Percentiles rank a stretch among this genome's conserved stretches.
Evolutionary conservation across 2,888 invertebrate genomes (phyloP).

Genomic region (Mycogona germanica): DNA sequence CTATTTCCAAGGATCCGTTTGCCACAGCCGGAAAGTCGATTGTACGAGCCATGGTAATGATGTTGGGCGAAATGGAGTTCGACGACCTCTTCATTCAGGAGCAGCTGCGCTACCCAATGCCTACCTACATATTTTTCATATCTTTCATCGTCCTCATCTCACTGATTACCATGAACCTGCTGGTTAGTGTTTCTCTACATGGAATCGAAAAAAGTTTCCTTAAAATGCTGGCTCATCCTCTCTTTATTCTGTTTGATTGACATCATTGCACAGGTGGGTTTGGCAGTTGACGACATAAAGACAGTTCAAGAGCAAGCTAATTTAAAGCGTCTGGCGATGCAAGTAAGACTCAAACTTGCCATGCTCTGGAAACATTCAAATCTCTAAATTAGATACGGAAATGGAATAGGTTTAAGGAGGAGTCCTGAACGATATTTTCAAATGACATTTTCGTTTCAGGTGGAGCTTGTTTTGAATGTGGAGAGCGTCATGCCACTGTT

Average conservation of each 20-base stretch:
- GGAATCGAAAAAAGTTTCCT: neutral
- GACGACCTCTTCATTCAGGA: constrained; percentile 30
- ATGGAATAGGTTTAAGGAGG: neutral
- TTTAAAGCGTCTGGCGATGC: constrained; percentile 34
- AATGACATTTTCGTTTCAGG: constrained; percentile 25
- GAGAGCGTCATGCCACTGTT: constrained; percentile 35
- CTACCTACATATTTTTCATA: constrained; percentile 36
- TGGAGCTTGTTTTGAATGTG: constrained; percentile 37
- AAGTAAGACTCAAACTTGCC: no score
- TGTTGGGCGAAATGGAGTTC: constrained; percentile 35
- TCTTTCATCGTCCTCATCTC: constrained; percentile 31
- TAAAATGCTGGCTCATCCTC: neutral
- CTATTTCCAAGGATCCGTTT: constrained; percentile 27
- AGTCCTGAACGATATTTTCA: neutral
- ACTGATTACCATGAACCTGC: constrained; percentile 35
- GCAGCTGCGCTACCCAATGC: constrained; percentile 25
- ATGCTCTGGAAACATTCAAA: neutral
- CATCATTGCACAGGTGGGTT: constrained; percentile 34
- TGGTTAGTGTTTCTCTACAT: constrained; percentile 24
- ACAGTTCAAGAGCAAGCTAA: constrained; percentile 41
- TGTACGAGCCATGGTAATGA: constrained; percentile 34
- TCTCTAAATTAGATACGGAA: neutral
- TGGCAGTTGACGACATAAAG: constrained; percentile 43
- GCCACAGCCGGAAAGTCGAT: constrained; percentile 27
- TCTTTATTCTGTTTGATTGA: neutral